A percentile compares a stretch with the other conserved stretches of the same genome.
phyloP scores from a whole-genome alignment of 2,888 invertebrate genomes.

The Calameuta pallipes region DNA sequence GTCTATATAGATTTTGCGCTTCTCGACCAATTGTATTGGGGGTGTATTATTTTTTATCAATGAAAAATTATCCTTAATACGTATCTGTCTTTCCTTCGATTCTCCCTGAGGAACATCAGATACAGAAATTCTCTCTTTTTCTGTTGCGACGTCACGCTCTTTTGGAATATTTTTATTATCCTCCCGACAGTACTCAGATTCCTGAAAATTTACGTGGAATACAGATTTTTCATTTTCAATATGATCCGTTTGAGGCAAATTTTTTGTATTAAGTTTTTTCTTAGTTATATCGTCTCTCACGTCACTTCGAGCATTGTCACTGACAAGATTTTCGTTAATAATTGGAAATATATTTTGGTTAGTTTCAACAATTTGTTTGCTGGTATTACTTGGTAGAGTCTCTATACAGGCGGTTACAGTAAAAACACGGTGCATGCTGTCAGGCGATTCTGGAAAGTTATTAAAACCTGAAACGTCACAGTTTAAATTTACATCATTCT shows the following conservation, averaged over 20 bases:
- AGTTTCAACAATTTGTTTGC: background rate
- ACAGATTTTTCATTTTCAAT: background rate
- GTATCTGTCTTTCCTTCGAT: background rate
- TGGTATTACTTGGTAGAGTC: background rate
- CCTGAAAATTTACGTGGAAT: background rate
- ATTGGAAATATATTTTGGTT: background rate
- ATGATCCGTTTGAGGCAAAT: background rate
- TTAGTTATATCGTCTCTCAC: background rate
- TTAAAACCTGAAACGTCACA: background rate
- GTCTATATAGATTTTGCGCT: conserved; percentile 27
- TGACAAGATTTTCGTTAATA: background rate
- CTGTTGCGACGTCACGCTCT: background rate
- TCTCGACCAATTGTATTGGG: background rate
- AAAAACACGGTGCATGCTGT: background rate
- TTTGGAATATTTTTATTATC: background rate
- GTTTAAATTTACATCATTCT: background rate
- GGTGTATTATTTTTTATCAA: background rate
- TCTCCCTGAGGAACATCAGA: background rate
- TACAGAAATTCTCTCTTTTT: background rate
- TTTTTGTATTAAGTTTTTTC: background rate
- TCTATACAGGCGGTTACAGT: conserved; percentile 1
- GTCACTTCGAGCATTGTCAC: background rate
- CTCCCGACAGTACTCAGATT: background rate
- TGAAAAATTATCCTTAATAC: background rate
- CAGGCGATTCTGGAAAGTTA: background rate